Conservation (phyloP, 2,888 invertebrate genomes). For the Hartigia nigra region DNA sequence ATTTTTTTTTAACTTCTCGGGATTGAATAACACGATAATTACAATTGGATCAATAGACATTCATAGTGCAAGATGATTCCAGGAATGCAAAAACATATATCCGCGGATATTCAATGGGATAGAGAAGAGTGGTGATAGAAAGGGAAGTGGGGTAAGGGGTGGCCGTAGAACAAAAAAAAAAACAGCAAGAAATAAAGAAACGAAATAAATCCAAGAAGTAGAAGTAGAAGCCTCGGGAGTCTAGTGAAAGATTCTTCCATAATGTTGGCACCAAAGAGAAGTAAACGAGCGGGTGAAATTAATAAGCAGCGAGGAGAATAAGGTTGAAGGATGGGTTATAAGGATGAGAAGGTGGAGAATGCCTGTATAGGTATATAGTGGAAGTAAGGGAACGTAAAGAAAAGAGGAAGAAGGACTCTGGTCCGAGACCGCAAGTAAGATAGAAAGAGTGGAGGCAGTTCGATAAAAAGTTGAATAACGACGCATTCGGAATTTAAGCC, state of each 20-base stretch:
- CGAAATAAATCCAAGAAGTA: conserved; percentile 12
- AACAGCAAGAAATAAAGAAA: conserved; percentile 11
- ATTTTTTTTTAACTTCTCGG: too few relatives aligned
- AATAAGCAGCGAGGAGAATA: conserved; percentile 30
- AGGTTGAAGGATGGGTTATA: too few relatives aligned
- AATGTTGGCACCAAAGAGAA: conserved; percentile 32
- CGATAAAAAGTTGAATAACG: conserved; percentile 57
- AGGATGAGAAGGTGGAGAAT: too few relatives aligned
- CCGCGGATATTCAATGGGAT: neutral
- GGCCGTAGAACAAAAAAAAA: conserved; percentile 9
- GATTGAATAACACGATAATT: conserved; percentile 13
- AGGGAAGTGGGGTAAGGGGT: conserved; percentile 8
- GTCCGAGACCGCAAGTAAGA: neutral
- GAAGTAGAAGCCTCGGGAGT: conserved; percentile 5
- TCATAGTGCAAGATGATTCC: conserved; percentile 31
- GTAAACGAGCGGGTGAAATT: conserved; percentile 36
- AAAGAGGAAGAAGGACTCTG: conserved; percentile 9
- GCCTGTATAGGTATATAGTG: too few relatives aligned
- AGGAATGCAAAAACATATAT: conserved; percentile 33
- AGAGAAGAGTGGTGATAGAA: conserved; percentile 1
- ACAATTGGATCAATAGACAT: conserved; percentile 40
- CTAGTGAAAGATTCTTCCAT: conserved; percentile 34
- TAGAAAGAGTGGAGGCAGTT: conserved; percentile 18
- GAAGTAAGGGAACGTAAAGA: conserved; percentile 2
- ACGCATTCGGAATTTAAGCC: conserved; percentile 55